phyloP scores from a whole-genome alignment of 2,113 vertebrate genomes.

The Dissostichus mawsoni region DNA sequence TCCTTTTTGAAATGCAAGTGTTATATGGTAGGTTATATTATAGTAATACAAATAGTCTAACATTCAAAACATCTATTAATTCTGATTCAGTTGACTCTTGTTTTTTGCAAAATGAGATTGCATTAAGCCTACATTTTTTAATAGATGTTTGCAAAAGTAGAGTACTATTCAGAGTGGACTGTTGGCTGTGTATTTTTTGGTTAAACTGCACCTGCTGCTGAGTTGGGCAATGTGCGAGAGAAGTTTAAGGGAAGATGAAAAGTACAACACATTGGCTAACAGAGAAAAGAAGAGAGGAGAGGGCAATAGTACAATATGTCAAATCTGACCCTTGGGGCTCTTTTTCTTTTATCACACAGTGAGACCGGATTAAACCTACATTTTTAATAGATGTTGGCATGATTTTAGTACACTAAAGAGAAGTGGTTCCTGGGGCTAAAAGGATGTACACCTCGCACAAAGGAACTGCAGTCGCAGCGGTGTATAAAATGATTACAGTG shows the following conservation, averaged over 20 bases:
- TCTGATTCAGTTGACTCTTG: no score
- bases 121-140: no score
- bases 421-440: slow-evolving; percentile 13
- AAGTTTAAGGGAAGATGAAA: no score
- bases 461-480: slow-evolving; percentile 11
- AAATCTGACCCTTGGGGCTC: neutral
- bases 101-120: no score
- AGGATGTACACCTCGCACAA: neutral
- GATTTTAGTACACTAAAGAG: neutral
- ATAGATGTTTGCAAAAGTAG: no score
- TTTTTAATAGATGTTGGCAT: neutral
- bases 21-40: neutral
- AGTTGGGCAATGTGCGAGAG: no score
- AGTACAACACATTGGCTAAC: no score
- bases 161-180: no score
- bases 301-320: neutral
- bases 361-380: neutral
- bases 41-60: neutral
- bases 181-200: no score
- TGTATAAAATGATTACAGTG: slow-evolving; percentile 57
- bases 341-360: neutral
- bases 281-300: no score
- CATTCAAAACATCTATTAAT: neutral
- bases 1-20: neutral
- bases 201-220: no score